phyloP scores from a whole-genome alignment of 2,888 invertebrate species.

The Chrysina gloriosa region DNA sequence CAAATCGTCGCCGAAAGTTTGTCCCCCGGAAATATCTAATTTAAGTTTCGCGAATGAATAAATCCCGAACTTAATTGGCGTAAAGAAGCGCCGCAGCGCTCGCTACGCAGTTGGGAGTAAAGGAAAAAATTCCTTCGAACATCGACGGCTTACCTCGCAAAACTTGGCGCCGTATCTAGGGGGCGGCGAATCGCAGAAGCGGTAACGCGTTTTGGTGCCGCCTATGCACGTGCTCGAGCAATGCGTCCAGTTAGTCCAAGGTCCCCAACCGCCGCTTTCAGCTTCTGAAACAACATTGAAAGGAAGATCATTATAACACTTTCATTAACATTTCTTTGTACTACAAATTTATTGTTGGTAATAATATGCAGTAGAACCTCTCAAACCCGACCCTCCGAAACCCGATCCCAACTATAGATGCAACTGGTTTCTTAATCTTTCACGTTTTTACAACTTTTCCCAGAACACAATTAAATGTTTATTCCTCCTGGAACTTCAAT shows the following conservation, averaged over 20 bases:
- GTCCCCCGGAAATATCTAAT: conserved; percentile 25
- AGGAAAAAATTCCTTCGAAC: background rate
- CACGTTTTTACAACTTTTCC: too few relatives aligned
- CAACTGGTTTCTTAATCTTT: too few relatives aligned
- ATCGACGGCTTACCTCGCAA: conserved; percentile 76
- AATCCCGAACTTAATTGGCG: conserved; percentile 27
- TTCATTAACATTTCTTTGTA: background rate
- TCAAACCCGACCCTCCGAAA: too few relatives aligned
- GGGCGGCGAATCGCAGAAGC: conserved; percentile 89
- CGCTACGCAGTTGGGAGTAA: too few relatives aligned
- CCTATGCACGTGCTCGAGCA: conserved; percentile 83
- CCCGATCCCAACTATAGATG: too few relatives aligned
- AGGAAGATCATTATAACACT: too few relatives aligned
- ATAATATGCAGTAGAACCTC: too few relatives aligned
- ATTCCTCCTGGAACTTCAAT: too few relatives aligned
- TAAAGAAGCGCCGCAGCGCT: background rate
- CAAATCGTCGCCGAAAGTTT: conserved; percentile 3
- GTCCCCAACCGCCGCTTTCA: conserved; percentile 81
- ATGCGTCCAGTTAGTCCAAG: conserved; percentile 87
- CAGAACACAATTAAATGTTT: too few relatives aligned
- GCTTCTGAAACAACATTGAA: conserved; percentile 71
- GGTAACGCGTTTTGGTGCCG: conserved; percentile 84
- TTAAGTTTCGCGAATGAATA: conserved; percentile 33
- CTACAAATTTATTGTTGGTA: too few relatives aligned
- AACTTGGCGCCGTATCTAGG: conserved; percentile 90